These are phyloP conservation scores for Cirrhinus mrigala DNA, from an alignment of 2,797 vertebrate genomes.

Conservation along the genomic window DNA sequence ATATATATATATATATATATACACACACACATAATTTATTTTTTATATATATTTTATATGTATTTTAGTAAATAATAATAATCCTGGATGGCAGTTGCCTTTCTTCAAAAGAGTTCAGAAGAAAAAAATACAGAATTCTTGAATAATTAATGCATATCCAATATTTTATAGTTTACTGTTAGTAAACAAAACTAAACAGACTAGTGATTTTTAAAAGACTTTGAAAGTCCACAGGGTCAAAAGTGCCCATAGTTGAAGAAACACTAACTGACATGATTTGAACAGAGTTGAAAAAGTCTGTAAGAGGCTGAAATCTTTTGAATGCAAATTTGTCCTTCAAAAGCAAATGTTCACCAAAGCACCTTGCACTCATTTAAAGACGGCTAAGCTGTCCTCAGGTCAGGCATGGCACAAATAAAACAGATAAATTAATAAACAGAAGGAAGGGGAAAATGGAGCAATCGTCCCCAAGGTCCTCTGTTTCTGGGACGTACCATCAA, in stretches of 20 bases:
- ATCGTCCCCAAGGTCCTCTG: constrained; percentile 74
- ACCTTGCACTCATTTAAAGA: constrained; percentile 26
- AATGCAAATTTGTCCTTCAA: constrained; percentile 17
- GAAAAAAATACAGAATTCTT: background rate
- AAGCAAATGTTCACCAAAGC: constrained; percentile 10
- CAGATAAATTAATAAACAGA: constrained; percentile 60
- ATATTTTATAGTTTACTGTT: background rate
- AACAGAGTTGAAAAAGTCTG: background rate
- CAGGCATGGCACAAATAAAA: constrained; percentile 57
- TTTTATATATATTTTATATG: too few relatives aligned
- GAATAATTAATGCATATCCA: background rate
- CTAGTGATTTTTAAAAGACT: background rate
- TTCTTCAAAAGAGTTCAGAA: background rate
- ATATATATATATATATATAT: background rate
- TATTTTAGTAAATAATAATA: background rate
- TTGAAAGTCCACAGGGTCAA: background rate
- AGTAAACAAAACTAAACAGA: background rate
- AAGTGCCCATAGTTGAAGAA: background rate
- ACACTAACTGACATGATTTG: background rate
- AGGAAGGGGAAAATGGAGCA: constrained; percentile 78
- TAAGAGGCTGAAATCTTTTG: background rate
- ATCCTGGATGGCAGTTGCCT: background rate
- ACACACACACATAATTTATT: too few relatives aligned
- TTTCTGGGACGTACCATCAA: constrained; percentile 76
- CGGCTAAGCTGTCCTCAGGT: constrained; percentile 39